These are phyloP conservation scores for Ctenicera cuprea DNA, from an alignment of 2,888 invertebrate genomes.

Conservation along the genomic window DNA sequence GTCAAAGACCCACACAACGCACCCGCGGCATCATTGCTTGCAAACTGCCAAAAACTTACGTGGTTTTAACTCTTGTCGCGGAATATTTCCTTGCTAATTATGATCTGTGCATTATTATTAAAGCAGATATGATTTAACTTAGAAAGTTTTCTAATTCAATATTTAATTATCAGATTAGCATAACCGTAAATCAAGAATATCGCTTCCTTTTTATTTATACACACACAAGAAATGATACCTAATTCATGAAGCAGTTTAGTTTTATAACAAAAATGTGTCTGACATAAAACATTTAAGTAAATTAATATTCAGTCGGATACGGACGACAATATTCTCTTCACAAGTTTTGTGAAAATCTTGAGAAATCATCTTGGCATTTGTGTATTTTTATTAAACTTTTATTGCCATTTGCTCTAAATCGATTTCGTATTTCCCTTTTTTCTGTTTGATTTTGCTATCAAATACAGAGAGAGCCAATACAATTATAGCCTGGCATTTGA, in stretches of 20 bases:
- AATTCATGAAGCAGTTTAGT: no score
- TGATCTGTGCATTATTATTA: neutral
- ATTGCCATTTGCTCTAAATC: neutral
- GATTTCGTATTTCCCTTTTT: neutral
- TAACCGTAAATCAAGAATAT: no score
- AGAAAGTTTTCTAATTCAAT: neutral
- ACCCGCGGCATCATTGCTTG: constrained; percentile 34
- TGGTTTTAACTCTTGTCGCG: constrained; percentile 28
- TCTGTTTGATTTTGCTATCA: constrained; percentile 30
- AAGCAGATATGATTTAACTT: neutral
- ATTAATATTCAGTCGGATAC: no score
- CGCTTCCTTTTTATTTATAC: no score
- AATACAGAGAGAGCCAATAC: constrained; percentile 24
- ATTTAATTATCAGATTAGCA: neutral
- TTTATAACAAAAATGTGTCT: no score
- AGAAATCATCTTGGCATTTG: no score
- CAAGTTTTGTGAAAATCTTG: no score
- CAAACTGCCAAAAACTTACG: constrained; percentile 36
- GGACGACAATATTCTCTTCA: no score
- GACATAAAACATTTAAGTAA: no score
- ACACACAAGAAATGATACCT: no score
- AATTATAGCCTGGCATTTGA: constrained; percentile 53
- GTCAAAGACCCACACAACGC: constrained; percentile 54
- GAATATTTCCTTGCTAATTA: constrained; percentile 15
- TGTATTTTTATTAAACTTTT: no score